Evolutionary conservation across 2,797 vertebrate species (phyloP).

Genomic region (Myripristis jacobus): DNA sequence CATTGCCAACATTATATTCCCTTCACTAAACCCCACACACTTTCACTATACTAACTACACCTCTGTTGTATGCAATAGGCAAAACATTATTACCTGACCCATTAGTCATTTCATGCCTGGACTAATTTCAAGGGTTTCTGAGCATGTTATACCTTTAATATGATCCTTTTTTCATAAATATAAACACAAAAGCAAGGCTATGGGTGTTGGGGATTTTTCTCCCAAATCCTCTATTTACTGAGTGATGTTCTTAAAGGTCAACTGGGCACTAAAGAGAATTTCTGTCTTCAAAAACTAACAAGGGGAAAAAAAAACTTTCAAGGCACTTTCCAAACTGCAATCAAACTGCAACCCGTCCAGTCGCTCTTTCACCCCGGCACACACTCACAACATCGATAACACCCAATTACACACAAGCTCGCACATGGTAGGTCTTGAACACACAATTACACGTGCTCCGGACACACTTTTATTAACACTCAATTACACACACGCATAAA

Average conservation of each 20-base stretch:
- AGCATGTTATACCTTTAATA: no score
- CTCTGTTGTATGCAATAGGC: no score
- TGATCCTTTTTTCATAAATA: no score
- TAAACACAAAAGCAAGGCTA: no score
- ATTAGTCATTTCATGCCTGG: no score
- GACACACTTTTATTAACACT: slow-evolving; percentile 89
- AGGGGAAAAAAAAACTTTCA: slow-evolving; percentile 10
- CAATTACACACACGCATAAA: slow-evolving; percentile 88
- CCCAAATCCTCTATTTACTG: background rate
- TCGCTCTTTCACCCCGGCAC: slow-evolving; percentile 73
- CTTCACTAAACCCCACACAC: no score
- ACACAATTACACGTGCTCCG: slow-evolving; percentile 86
- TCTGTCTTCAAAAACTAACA: slow-evolving; percentile 11
- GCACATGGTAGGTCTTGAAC: slow-evolving; percentile 82
- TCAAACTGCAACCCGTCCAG: slow-evolving; percentile 73
- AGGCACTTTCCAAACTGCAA: slow-evolving; percentile 50
- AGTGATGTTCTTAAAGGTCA: background rate
- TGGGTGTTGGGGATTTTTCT: no score
- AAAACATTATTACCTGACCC: no score
- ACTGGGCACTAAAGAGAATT: background rate
- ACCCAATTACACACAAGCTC: slow-evolving; percentile 85
- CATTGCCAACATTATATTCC: no score
- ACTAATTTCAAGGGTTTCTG: no score
- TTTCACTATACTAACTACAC: no score
- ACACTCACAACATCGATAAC: slow-evolving; percentile 85